A percentile compares a stretch with the other conserved stretches of the same genome.
These are phyloP conservation scores for Acropora tenuis DNA, from an alignment of 64 coral and sea anemone species.

Conservation along the genomic window DNA sequence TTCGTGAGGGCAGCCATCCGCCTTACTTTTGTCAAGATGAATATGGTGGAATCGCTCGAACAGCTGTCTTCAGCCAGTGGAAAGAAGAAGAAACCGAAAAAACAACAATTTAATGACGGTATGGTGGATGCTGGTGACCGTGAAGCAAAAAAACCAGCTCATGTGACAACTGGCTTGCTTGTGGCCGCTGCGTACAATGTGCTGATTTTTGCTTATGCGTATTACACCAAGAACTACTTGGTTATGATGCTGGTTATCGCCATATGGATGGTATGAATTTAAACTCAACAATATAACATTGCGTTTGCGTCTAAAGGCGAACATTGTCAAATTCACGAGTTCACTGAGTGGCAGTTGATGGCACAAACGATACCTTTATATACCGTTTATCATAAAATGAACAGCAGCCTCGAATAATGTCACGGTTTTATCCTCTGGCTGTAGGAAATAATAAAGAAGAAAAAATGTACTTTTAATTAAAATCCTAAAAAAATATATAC, in stretches of 20 bases:
- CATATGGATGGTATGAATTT: constrained; percentile 20
- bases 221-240: constrained; percentile 65
- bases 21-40: constrained; percentile 14
- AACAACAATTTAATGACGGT: constrained; percentile 64
- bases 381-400: too few species aligned
- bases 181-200: constrained; percentile 40
- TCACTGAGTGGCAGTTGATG: too few species aligned
- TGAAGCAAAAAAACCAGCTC: constrained; percentile 36
- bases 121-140: constrained; percentile 74
- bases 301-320: not conserved
- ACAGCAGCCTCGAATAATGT: too few species aligned
- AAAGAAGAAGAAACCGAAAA: constrained; percentile 58
- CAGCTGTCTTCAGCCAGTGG: constrained; percentile 42
- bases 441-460: too few species aligned
- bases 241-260: constrained; percentile 58
- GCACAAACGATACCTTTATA: too few species aligned
- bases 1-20: not conserved
- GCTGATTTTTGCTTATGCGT: constrained; percentile 54
- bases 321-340: too few species aligned
- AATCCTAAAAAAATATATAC: too few species aligned
- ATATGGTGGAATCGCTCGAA: constrained; percentile 70
- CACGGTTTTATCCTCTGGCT: too few species aligned
- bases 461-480: too few species aligned
- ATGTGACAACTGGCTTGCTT: constrained; percentile 35
- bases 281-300: not conserved